Percentiles rank a stretch among this genome's conserved stretches.
Conservation (phyloP, 2,797 vertebrate species). For the Poecilia wingei region DNA sequence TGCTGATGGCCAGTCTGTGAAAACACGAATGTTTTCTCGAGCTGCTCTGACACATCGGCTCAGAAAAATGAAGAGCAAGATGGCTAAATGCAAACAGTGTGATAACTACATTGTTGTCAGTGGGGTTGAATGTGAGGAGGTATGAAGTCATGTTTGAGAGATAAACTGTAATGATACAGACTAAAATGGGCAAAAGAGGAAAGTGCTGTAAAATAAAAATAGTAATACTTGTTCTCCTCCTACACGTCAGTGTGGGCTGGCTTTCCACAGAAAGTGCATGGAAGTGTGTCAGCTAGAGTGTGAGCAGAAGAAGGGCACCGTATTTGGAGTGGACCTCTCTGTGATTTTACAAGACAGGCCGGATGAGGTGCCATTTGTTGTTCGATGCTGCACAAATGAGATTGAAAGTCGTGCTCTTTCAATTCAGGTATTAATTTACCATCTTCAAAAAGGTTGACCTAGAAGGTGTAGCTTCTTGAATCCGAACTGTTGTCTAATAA, state of each 20-base stretch:
- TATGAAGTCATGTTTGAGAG: slow-evolving; percentile 54
- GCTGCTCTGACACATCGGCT: slow-evolving; percentile 89
- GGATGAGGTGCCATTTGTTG: slow-evolving; percentile 87
- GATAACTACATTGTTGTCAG: slow-evolving; percentile 91
- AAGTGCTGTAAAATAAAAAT: neutral
- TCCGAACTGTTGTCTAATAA: neutral
- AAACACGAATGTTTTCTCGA: slow-evolving; percentile 77
- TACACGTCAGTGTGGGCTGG: slow-evolving; percentile 83
- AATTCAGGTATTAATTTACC: slow-evolving; percentile 82
- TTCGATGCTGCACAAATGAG: slow-evolving; percentile 87
- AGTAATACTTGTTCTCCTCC: neutral
- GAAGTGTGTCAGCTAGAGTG: slow-evolving; percentile 88
- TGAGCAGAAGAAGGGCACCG: slow-evolving; percentile 80
- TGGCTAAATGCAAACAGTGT: slow-evolving; percentile 91
- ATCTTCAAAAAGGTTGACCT: neutral
- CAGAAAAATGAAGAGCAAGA: slow-evolving; percentile 87
- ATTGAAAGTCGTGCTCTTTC: slow-evolving; percentile 88
- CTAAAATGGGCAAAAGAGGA: neutral
- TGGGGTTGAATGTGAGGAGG: slow-evolving; percentile 94
- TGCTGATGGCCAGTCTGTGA: slow-evolving; percentile 64
- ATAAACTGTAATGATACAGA: neutral
- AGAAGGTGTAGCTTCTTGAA: neutral
- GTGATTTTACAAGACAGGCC: slow-evolving; percentile 80
- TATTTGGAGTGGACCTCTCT: slow-evolving; percentile 88
- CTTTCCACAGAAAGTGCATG: slow-evolving; percentile 93